These are phyloP conservation scores for Enteromius mattozi DNA, from an alignment of 2,797 vertebrate species.

Conservation along the genomic window DNA sequence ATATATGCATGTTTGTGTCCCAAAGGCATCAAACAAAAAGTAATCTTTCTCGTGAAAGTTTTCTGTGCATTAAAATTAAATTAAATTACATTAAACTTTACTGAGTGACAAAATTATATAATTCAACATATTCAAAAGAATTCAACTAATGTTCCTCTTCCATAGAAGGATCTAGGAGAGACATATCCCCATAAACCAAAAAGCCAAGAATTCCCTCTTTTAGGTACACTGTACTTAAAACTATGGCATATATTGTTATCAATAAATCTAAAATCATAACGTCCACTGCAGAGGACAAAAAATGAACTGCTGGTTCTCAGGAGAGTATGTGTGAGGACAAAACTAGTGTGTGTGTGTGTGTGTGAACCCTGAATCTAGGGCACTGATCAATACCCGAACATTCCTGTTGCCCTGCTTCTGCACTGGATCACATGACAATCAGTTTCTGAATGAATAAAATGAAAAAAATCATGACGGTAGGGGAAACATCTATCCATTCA, in stretches of 20 bases:
- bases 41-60: background rate
- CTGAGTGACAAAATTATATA: background rate
- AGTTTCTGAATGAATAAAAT: slow-evolving; percentile 31
- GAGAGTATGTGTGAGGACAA: slow-evolving; percentile 8
- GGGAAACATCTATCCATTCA: slow-evolving; percentile 2
- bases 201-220: background rate
- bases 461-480: slow-evolving; percentile 24
- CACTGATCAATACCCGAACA: slow-evolving; percentile 44
- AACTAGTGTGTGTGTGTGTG: slow-evolving; percentile 18
- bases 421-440: slow-evolving; percentile 18
- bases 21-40: too few relatives aligned
- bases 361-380: slow-evolving; percentile 45
- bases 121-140: background rate
- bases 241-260: background rate
- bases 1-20: background rate
- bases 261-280: background rate
- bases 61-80: background rate
- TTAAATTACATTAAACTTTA: slow-evolving; percentile 11
- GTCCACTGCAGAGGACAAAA: background rate
- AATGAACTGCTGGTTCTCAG: background rate
- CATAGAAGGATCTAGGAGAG: background rate
- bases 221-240: background rate
- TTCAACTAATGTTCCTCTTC: background rate
- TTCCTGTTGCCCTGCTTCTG: background rate
- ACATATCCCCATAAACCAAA: background rate